Conservation (phyloP, 2,888 invertebrate genomes). For the Drosophila meridiana region DNA sequence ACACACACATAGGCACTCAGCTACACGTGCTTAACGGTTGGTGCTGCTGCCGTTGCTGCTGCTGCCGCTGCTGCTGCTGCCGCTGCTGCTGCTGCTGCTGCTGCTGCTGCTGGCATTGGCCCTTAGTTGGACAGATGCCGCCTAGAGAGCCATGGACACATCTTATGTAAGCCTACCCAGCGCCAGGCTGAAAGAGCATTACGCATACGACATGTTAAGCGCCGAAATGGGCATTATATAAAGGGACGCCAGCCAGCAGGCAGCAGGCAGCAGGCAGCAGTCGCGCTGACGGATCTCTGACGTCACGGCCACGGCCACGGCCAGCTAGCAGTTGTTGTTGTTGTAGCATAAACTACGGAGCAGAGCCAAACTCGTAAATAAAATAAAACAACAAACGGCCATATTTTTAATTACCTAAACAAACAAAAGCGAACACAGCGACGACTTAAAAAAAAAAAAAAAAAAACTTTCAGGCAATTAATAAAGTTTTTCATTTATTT, state of each 20-base stretch:
- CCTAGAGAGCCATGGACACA: constrained; percentile 39
- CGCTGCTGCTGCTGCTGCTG: background rate
- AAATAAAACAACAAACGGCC: constrained; percentile 27
- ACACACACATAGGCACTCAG: background rate
- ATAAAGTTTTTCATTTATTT: constrained; percentile 62
- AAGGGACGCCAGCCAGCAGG: constrained; percentile 13
- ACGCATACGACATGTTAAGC: constrained; percentile 60
- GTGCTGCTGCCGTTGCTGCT: constrained; percentile 6
- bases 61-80: background rate
- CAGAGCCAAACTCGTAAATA: constrained; percentile 23
- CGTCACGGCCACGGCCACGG: constrained; percentile 32
- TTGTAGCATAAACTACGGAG: constrained; percentile 35
- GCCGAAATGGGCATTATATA: constrained; percentile 41
- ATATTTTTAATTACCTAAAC: constrained; percentile 78
- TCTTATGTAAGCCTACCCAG: constrained; percentile 51
- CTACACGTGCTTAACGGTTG: constrained; percentile 45
- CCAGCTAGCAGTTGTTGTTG: background rate
- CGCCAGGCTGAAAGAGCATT: constrained; percentile 37
- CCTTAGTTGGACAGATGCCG: constrained; percentile 34
- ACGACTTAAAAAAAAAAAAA: constrained; percentile 39
- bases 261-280: background rate
- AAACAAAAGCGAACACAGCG: constrained; percentile 45
- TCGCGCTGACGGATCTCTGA: constrained; percentile 38
- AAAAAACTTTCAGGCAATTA: constrained; percentile 63
- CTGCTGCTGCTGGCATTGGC: constrained; percentile 4